A percentile compares a stretch with the other conserved stretches of the same genome.
Evolutionary conservation across 2,888 invertebrate species (phyloP).

Genomic region (Phymatocera aterrima): DNA sequence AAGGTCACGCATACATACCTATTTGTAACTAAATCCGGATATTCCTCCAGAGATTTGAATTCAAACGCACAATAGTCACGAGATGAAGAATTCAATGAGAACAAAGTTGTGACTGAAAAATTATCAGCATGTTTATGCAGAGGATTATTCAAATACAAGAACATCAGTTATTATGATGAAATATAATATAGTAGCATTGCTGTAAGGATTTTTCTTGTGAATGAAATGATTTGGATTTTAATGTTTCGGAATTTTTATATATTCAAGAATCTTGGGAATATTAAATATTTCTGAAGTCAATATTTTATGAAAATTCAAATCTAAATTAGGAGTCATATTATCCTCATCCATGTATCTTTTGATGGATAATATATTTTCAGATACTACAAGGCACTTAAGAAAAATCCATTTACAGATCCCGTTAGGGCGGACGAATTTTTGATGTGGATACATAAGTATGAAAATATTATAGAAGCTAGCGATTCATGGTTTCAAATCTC

Average conservation of each 20-base stretch:
- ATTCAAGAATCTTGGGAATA: neutral
- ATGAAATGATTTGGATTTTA: neutral
- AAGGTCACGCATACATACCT: neutral
- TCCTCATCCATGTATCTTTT: constrained; percentile 22
- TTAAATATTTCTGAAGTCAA: neutral
- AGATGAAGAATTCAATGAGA: too few relatives aligned
- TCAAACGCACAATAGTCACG: neutral
- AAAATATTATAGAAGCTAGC: constrained; percentile 78
- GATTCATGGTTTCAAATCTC: constrained; percentile 83
- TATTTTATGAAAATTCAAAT: neutral
- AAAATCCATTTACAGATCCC: constrained; percentile 57
- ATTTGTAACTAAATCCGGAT: too few relatives aligned
- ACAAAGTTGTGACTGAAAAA: neutral
- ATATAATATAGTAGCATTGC: neutral
- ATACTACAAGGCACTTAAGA: constrained; percentile 58
- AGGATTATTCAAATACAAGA: neutral
- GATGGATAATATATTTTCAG: constrained; percentile 55
- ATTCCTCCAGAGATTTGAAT: neutral
- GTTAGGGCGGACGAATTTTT: constrained; percentile 75
- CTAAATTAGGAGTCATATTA: neutral
- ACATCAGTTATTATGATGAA: neutral
- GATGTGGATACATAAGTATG: constrained; percentile 78
- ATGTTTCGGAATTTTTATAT: neutral
- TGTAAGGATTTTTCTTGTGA: neutral
- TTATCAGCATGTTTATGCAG: neutral